Percentiles rank a stretch among this genome's conserved stretches.
Evolutionary conservation across 2,888 invertebrate species (phyloP).

Genomic region (Lycocerus yunnanus): DNA sequence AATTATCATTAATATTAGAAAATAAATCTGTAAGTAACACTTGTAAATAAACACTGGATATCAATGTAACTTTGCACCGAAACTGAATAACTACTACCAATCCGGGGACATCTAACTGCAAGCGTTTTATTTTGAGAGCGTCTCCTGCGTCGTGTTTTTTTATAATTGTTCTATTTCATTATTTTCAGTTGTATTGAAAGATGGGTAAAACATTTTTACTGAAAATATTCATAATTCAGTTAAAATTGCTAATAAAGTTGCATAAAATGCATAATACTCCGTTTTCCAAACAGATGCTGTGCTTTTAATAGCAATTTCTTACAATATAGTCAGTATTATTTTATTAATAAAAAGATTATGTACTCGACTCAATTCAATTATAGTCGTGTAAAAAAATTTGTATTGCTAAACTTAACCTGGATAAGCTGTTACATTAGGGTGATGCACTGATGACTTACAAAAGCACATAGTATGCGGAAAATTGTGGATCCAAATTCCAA

Average conservation of each 20-base stretch:
- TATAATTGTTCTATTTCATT: conserved; percentile 42
- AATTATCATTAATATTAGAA: not conserved
- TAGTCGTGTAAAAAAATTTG: not conserved
- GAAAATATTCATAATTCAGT: not conserved
- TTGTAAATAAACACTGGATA: conserved; percentile 19
- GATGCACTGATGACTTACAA: not conserved
- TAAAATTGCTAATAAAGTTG: not conserved
- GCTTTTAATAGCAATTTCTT: not conserved
- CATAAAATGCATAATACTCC: too few species aligned
- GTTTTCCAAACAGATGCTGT: not conserved
- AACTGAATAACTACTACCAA: conserved; percentile 44
- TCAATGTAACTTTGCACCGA: conserved; percentile 42
- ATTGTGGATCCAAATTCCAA: not conserved
- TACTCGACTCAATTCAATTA: not conserved
- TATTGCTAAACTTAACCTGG: not conserved
- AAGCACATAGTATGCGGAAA: not conserved
- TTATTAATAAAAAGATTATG: not conserved
- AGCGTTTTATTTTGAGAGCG: conserved; percentile 57
- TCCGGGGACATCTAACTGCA: conserved; percentile 55
- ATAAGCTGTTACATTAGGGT: not conserved
- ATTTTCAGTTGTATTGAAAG: conserved; percentile 7
- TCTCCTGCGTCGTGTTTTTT: conserved; percentile 53
- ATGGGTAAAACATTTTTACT: not conserved
- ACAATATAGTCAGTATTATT: not conserved
- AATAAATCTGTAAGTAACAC: not conserved